Percentiles rank a stretch among this genome's conserved stretches.
Conservation (phyloP, 2,113 vertebrate species). For the Baryphthengus martii region DNA sequence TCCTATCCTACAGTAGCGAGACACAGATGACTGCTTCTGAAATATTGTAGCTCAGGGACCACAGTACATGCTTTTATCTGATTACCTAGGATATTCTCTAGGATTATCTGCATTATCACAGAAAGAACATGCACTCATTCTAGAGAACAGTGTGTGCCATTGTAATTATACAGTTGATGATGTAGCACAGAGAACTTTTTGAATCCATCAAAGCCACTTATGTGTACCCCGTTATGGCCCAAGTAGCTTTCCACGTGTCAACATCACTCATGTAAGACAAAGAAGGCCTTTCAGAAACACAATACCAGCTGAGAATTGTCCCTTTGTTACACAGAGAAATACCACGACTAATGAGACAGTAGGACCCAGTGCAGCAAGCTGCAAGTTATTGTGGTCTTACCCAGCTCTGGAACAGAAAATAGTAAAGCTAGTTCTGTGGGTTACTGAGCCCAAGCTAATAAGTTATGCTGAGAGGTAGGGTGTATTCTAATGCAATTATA, state of each 20-base stretch:
- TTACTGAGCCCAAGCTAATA: neutral
- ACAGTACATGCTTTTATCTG: neutral
- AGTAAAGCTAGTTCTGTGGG: neutral
- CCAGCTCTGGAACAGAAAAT: neutral
- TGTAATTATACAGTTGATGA: neutral
- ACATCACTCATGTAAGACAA: neutral
- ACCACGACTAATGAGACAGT: neutral
- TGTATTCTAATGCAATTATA: neutral
- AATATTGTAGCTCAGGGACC: neutral
- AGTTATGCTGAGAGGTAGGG: neutral
- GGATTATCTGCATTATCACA: neutral
- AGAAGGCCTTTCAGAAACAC: neutral
- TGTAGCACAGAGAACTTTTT: neutral
- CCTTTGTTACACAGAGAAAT: neutral
- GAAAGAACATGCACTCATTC: neutral
- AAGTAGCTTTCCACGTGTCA: neutral
- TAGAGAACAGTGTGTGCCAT: neutral
- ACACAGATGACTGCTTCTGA: neutral
- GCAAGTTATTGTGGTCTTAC: neutral
- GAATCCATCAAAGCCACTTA: neutral
- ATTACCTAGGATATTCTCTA: neutral
- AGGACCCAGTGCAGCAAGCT: neutral
- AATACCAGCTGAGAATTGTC: neutral
- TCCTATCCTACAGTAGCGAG: neutral
- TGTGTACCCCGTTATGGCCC: neutral